These are phyloP conservation scores for Drosophila niveifrons DNA, from an alignment of 2,888 invertebrate genomes.

Conservation along the genomic window DNA sequence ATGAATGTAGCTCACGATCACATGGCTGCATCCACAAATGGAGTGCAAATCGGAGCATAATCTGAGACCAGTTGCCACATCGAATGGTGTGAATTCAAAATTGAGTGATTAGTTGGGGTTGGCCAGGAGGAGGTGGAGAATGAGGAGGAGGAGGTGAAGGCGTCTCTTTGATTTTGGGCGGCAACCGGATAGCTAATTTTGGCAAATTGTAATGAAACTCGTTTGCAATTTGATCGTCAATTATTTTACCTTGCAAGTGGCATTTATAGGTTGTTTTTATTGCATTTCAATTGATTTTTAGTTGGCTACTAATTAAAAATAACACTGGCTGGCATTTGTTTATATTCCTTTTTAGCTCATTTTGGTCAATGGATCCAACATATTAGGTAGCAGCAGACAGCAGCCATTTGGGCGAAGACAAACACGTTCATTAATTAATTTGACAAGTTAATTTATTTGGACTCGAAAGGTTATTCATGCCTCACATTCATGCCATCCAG, in stretches of 20 bases:
- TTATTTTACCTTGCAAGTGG: conserved; percentile 41
- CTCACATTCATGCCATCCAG: too few relatives aligned
- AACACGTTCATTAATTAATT: conserved; percentile 56
- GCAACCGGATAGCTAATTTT: conserved; percentile 16
- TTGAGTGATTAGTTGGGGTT: conserved; percentile 69
- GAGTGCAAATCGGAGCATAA: conserved; percentile 20
- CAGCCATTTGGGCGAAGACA: conserved; percentile 12
- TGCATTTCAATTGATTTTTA: conserved; percentile 68
- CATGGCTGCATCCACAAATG: conserved; percentile 43
- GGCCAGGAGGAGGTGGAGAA: neutral
- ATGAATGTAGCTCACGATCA: conserved; percentile 76
- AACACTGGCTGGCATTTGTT: conserved; percentile 26
- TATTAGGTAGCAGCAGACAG: conserved; percentile 3
- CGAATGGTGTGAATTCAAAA: conserved; percentile 64
- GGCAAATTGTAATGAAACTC: conserved; percentile 38
- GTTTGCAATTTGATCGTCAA: conserved; percentile 43
- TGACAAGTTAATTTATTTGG: conserved; percentile 52
- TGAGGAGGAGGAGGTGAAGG: neutral
- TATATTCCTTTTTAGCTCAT: conserved; percentile 22
- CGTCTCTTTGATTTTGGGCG: conserved; percentile 18
- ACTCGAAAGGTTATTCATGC: conserved; percentile 11
- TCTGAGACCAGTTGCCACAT: conserved; percentile 44
- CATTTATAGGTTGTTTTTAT: conserved; percentile 67
- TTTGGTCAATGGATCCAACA: conserved; percentile 14
- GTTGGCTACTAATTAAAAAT: conserved; percentile 62